Evolutionary conservation across 2,113 vertebrate genomes (phyloP).

Genomic region (Neomonachus schauinslandi): DNA sequence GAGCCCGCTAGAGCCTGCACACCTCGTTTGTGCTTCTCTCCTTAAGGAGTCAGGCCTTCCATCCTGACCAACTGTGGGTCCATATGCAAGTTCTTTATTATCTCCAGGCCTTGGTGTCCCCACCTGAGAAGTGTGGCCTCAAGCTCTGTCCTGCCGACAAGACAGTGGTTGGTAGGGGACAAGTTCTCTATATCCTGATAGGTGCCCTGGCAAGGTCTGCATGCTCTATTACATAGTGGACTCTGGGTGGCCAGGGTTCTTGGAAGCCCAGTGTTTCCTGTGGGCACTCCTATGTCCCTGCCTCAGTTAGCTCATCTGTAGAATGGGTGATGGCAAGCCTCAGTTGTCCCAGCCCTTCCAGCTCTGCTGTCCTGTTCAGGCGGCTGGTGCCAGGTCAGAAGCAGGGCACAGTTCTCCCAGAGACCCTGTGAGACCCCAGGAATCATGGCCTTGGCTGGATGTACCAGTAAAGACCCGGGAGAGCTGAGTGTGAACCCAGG

Average conservation of each 20-base stretch:
- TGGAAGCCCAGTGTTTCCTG: background rate
- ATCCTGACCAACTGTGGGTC: background rate
- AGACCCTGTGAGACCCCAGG: background rate
- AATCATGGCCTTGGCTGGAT: background rate
- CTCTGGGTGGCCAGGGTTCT: background rate
- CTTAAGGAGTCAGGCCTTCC: background rate
- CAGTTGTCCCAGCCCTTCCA: background rate
- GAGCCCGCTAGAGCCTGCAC: fast-evolving
- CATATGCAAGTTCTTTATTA: background rate
- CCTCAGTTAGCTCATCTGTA: background rate
- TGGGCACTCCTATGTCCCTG: too few species aligned
- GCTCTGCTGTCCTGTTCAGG: background rate
- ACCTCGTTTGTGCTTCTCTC: background rate
- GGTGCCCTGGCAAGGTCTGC: background rate
- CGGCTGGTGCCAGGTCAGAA: background rate
- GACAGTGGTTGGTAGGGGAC: too few species aligned
- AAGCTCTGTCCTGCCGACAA: background rate
- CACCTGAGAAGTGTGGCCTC: background rate
- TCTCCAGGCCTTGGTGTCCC: background rate
- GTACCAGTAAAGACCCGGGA: background rate
- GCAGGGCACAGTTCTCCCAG: background rate
- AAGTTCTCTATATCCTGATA: background rate
- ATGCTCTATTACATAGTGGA: background rate
- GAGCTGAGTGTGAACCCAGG: background rate
- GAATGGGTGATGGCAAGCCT: background rate